Base-by-base conservation (phyloP, 2,113 vertebrate genomes). In the Elephas maximus region DNA sequence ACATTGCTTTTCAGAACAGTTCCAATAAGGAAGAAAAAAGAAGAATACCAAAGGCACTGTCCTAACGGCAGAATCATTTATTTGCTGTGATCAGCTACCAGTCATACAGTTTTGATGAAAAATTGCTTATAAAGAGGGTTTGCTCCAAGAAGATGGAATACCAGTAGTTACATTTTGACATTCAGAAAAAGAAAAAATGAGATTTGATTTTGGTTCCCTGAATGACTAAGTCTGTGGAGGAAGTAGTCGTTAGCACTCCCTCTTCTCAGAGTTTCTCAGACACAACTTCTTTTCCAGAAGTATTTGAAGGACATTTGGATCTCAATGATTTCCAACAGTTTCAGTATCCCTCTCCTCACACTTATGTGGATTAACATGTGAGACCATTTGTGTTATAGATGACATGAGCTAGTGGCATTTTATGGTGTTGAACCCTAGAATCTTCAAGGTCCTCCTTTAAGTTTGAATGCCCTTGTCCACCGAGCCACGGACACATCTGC, bases 41-140 rank as follows among this genome's bases (percentile, higher is more conserved):
- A 98, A 98, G 98, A 98, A 98, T 95, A 97, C 14, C 53, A 57
- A 96, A 97, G 63, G 85, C 97, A 95, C 94, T 81, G 76, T 96
- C 92, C 95, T 98, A 98, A 98, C 96, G 96, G 88, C 80, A 97
- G 94, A 98, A 94, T 96, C 91, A 97, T 98, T 98, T 98, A 97
- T 98, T 98, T 98, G 94, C 15, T 15, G 60, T 98, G 97, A 98
- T 98, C 97, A 98, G 95, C 96, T 96, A 97, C 94, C n/a, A 95
- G 93, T 98, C 96, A 97, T 37, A 95, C 0, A 2, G 69, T 94
- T 97, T 97, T 96, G 95, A 98, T 97, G 97, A 98, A 97, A 98
- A 98, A 98, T 98, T 17, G 71, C 93, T 98, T 97, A 79, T 84
- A 98, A 98, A 97, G 96, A 92, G 71, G 95, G 88, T 98, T 98